Conservation (phyloP, 2,888 invertebrate species). For the Hypsopygia costalis region DNA sequence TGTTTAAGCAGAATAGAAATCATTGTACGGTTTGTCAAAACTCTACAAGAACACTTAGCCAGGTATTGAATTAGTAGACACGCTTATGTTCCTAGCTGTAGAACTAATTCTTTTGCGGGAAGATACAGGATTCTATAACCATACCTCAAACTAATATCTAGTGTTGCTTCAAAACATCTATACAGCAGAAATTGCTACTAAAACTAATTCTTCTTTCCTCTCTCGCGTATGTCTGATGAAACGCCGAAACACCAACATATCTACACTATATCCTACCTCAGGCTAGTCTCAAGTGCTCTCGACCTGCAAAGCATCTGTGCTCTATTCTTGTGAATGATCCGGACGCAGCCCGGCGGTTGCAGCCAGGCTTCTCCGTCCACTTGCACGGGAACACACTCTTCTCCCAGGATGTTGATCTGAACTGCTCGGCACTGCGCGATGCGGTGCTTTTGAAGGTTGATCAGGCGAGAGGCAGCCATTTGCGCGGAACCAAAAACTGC, state of each 20-base stretch:
- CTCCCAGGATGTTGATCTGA: slow-evolving; percentile 96
- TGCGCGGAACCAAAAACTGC: slow-evolving; percentile 98
- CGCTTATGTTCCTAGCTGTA: too few species aligned
- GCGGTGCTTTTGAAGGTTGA: slow-evolving; percentile 97
- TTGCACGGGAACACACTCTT: slow-evolving; percentile 93
- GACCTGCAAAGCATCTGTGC: slow-evolving; percentile 98
- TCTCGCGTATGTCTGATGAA: too few species aligned
- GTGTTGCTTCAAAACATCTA: too few species aligned
- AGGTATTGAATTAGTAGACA: too few species aligned
- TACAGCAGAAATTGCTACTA: background rate
- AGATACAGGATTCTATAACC: too few species aligned
- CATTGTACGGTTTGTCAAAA: too few species aligned
- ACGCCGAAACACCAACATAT: slow-evolving; percentile 3
- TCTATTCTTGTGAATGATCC: slow-evolving; percentile 97
- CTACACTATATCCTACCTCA: slow-evolving; percentile 73
- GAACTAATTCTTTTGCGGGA: too few species aligned
- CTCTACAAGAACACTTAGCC: too few species aligned
- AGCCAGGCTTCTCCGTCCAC: slow-evolving; percentile 99
- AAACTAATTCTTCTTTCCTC: too few species aligned
- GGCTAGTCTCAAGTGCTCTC: slow-evolving; percentile 92
- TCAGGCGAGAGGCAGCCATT: slow-evolving; percentile 97
- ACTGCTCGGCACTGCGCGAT: slow-evolving; percentile 98
- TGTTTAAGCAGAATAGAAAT: too few species aligned
- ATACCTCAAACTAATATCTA: too few species aligned
- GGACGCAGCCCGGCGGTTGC: slow-evolving; percentile 97